phyloP scores from a whole-genome alignment of 2,113 vertebrate species.

The Elaphurus davidianus region DNA sequence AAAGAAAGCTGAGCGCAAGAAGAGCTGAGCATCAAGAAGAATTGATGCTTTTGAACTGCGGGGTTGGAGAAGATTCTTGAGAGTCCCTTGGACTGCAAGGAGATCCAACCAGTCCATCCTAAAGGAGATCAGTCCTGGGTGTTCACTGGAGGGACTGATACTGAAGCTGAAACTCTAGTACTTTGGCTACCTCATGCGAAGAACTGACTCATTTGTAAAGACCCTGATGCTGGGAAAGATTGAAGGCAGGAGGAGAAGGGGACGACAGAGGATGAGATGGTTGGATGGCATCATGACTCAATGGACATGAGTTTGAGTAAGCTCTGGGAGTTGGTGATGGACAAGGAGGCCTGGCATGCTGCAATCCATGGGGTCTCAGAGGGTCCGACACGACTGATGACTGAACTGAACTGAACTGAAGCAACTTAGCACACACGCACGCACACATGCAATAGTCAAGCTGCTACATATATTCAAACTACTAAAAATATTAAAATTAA shows the following conservation, averaged over 20 bases:
- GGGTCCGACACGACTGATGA: accelerated
- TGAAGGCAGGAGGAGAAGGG: background rate
- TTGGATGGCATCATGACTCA: background rate
- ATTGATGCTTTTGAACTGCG: background rate
- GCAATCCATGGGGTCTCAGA: too few species aligned
- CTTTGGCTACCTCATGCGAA: accelerated
- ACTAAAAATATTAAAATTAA: background rate
- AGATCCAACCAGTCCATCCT: background rate
- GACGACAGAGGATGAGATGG: background rate
- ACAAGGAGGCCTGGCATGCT: too few species aligned
- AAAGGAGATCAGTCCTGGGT: background rate
- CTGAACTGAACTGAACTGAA: background rate
- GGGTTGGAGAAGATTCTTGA: background rate
- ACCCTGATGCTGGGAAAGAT: background rate
- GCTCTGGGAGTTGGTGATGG: too few species aligned
- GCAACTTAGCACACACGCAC: background rate
- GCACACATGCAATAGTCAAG: background rate
- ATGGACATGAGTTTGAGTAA: background rate
- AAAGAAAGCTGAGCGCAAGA: background rate
- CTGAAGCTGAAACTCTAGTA: background rate
- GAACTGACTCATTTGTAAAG: background rate
- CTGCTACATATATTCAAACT: background rate
- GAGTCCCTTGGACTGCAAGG: background rate
- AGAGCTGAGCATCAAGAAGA: background rate
- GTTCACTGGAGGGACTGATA: background rate